Evolutionary conservation across 1,140 invertebrate species (phyloP).

Genomic region (Pogonomyrmex californicus): DNA sequence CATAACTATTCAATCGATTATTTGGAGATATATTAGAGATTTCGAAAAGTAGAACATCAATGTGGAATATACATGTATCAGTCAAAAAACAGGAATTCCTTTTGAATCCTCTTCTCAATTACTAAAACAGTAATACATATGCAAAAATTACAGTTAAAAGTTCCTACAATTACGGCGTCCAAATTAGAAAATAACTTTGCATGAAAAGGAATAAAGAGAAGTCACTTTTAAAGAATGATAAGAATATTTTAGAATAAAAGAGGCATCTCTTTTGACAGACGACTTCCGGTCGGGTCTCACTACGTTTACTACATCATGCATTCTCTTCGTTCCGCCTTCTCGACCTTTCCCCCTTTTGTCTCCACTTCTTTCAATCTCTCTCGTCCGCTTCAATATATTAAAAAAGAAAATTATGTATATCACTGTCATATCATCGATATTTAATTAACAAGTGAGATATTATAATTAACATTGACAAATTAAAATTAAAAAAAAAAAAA

Average conservation of each 20-base stretch:
- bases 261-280: constrained; percentile 15
- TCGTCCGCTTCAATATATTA: neutral
- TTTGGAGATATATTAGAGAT: neutral
- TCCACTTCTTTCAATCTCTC: constrained; percentile 21
- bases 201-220: constrained; percentile 3
- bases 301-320: constrained; percentile 79
- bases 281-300: constrained; percentile 83
- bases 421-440: neutral
- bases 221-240: constrained; percentile 31
- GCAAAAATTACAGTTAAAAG: neutral
- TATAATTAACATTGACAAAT: neutral
- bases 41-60: neutral
- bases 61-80: neutral
- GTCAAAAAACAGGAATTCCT: neutral
- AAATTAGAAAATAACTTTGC: constrained; percentile 11
- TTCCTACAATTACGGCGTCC: constrained; percentile 1
- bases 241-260: constrained; percentile 48
- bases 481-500: neutral
- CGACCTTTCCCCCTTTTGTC: constrained; percentile 56
- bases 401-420: neutral
- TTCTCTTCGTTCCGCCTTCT: constrained; percentile 57
- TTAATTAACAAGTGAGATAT: neutral
- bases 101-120: neutral
- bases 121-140: neutral
- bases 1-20: neutral